Percentiles rank a stretch among this genome's conserved stretches.
phyloP scores from a whole-genome alignment of 2,113 vertebrate genomes.

The Nasalis larvatus region DNA sequence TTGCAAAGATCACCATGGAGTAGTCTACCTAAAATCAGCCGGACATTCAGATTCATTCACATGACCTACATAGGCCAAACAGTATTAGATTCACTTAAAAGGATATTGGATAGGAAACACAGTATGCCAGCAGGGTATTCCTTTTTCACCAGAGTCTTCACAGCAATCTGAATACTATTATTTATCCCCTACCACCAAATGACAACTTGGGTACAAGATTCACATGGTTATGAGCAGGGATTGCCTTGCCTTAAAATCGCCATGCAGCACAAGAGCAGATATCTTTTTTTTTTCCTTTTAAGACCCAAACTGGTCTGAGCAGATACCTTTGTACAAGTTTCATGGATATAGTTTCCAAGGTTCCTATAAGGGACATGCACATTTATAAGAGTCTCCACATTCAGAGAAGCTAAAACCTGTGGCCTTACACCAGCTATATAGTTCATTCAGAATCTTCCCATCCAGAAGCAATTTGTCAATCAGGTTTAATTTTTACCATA shows the following conservation, averaged over 20 bases:
- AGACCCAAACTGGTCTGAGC: neutral
- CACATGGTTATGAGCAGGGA: neutral
- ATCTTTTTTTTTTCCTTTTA: neutral
- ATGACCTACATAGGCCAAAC: neutral
- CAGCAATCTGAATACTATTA: neutral
- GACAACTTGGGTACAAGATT: neutral
- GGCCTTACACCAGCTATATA: neutral
- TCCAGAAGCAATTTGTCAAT: constrained; percentile 26
- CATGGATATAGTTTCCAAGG: neutral
- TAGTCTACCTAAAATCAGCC: neutral
- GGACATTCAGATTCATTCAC: neutral
- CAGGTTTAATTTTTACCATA: constrained; percentile 49
- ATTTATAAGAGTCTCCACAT: neutral
- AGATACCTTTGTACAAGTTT: neutral
- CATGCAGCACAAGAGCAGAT: neutral
- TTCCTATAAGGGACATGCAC: neutral
- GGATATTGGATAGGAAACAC: neutral
- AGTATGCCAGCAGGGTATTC: neutral
- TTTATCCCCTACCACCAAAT: neutral
- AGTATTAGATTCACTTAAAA: neutral
- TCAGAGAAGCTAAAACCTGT: neutral
- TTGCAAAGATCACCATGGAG: neutral
- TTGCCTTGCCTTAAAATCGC: constrained; percentile 13
- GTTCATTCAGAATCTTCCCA: neutral
- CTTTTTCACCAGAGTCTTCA: neutral